Base-by-base conservation (phyloP, 35 echinoderm and acorn worm genomes). In the Apostichopus californicus region DNA sequence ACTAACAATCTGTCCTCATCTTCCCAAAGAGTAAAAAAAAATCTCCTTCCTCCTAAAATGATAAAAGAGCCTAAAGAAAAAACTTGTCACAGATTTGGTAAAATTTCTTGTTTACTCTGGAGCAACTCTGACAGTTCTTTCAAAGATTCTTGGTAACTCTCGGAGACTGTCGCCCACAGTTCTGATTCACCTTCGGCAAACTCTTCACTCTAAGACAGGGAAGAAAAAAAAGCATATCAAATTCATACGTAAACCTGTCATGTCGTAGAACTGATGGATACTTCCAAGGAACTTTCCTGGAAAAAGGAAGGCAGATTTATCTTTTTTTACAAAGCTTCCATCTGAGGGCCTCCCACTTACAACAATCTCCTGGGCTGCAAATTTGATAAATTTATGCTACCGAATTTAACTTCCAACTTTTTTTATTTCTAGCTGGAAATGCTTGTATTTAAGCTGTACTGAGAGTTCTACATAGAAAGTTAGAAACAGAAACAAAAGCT, bases 121-220 rank as follows among this genome's bases (percentile, higher is more conserved):
- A 98, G 81, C n/a, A 95, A 81, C 21, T 98, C 94, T 9, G 81
- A 79, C 13, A 98, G 55, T 93, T 98, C 96, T 75, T 95, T 92
- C 13, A 81, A 93, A 5, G 94, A 95, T 92, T 98, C 94, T 52
- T 95, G 79, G 68, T 98, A 98, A 57, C 96, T 98, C 78, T 95
- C 92, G 60, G 95, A 92, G 1, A 98, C 77, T 46, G 90, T 87
- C 61, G 91, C 86, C 96, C 96, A 98, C 75, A 98, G 81, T 5
- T 22, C 77, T 64, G 73, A 78, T 59, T 94, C 91, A 25, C 83
- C 66, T 72, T 83, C 91, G 23, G 70, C 81, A 23, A 81, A 80
- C 17, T 90, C 87, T 18, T 90, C 78, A 66, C 54, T 73, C 24
- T 79, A 9, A 0, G 9, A 73, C 46, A 46, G 60, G 13, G 82